phyloP scores from a whole-genome alignment of 2,797 vertebrate species.

The Aeoliscus strigatus region DNA sequence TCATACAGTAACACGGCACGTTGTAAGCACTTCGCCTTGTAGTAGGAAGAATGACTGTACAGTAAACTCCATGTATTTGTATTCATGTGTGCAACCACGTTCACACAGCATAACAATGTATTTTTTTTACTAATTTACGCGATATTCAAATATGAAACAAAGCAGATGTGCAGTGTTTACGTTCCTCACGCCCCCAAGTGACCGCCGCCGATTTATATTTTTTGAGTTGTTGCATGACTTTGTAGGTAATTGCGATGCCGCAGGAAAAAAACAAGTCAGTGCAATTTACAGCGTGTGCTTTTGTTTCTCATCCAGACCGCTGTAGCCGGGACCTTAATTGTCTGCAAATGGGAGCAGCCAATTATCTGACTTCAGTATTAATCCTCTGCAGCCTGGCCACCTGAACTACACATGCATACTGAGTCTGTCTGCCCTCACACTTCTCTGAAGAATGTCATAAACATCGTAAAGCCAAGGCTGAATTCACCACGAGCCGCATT shows the following conservation, averaged over 20 bases:
- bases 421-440: no score
- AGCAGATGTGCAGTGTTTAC: no score
- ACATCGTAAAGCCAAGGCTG: constrained; percentile 11
- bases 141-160: no score
- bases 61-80: no score
- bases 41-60: constrained; percentile 3
- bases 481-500: constrained; percentile 12
- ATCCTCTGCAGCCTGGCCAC: background rate
- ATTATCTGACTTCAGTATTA: constrained; percentile 14
- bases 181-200: constrained; percentile 9
- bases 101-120: no score
- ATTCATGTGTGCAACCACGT: no score
- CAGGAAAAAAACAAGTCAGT: constrained; percentile 12
- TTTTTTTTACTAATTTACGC: no score
- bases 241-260: constrained; percentile 32
- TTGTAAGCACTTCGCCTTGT: no score
- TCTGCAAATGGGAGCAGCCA: constrained; percentile 6
- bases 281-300: constrained; percentile 1
- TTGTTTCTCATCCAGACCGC: background rate
- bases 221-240: constrained; percentile 19
- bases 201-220: constrained; percentile 26
- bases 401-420: no score
- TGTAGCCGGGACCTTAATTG: background rate
- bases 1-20: constrained; percentile 39
- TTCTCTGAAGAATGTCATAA: constrained; percentile 9